Conservation (phyloP, 2,888 invertebrate species). For the Drosophila conformis region DNA sequence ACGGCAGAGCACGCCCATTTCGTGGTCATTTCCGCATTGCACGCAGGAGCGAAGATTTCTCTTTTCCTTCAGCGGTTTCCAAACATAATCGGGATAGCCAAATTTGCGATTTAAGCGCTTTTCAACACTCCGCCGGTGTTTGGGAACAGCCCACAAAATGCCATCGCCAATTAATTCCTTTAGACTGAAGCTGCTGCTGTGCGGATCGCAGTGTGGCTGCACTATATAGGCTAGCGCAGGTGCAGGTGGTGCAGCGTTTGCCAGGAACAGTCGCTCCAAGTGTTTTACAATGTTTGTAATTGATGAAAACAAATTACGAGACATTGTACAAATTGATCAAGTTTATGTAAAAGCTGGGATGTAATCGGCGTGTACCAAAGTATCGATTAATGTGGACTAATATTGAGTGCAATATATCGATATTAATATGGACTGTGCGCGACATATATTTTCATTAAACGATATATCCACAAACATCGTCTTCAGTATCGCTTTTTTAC, state of each 20-base stretch:
- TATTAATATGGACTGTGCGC: not conserved
- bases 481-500: not conserved
- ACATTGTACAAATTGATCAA: conserved; percentile 60
- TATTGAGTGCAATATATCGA: not conserved
- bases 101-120: conserved; percentile 90
- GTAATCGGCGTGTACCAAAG: not conserved
- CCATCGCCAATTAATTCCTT: conserved; percentile 90
- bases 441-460: not conserved
- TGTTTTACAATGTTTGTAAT: conserved; percentile 84
- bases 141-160: conserved; percentile 87
- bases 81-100: conserved; percentile 88
- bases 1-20: conserved; percentile 93
- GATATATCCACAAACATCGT: not conserved
- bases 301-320: conserved; percentile 77
- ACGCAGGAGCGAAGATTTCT: conserved; percentile 91
- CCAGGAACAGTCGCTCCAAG: conserved; percentile 83
- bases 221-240: conserved; percentile 69
- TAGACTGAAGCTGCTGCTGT: conserved; percentile 85
- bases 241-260: conserved; percentile 83
- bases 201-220: conserved; percentile 28
- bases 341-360: conserved; percentile 34
- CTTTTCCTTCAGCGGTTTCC: conserved; percentile 90
- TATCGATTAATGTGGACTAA: not conserved
- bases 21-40: conserved; percentile 94
- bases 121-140: conserved; percentile 89